These are phyloP conservation scores for Cygnus olor DNA, from an alignment of 2,797 vertebrate species.

Conservation along the genomic window DNA sequence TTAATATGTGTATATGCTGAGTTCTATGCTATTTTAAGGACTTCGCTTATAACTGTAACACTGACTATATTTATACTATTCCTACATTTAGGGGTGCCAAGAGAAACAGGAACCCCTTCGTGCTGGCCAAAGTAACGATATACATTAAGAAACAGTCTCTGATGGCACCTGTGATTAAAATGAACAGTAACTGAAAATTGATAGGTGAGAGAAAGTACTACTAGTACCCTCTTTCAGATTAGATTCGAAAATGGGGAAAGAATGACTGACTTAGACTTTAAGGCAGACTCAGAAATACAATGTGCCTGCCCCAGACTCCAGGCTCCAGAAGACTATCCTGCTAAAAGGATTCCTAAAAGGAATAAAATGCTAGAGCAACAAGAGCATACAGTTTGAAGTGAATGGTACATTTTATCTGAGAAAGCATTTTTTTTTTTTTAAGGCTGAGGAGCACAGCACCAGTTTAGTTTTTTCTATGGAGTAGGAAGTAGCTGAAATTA, in stretches of 20 bases:
- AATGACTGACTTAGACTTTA: background rate
- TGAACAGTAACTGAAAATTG: background rate
- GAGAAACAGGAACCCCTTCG: background rate
- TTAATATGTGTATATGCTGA: background rate
- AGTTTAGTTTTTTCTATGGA: background rate
- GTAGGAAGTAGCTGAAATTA: background rate
- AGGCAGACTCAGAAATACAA: background rate
- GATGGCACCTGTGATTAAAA: background rate
- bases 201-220: background rate
- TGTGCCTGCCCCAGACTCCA: background rate
- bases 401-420: background rate
- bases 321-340: background rate
- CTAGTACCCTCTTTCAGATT: background rate
- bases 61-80: background rate
- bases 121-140: background rate
- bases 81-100: background rate
- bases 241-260: background rate
- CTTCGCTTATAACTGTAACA: background rate
- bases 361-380: background rate
- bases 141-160: background rate
- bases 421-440: background rate
- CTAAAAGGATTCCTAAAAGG: too few species aligned
- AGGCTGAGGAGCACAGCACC: background rate
- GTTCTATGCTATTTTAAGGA: background rate
- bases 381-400: background rate